These are phyloP conservation scores for Rhingia campestris DNA, from an alignment of 2,888 invertebrate species.

Conservation along the genomic window DNA sequence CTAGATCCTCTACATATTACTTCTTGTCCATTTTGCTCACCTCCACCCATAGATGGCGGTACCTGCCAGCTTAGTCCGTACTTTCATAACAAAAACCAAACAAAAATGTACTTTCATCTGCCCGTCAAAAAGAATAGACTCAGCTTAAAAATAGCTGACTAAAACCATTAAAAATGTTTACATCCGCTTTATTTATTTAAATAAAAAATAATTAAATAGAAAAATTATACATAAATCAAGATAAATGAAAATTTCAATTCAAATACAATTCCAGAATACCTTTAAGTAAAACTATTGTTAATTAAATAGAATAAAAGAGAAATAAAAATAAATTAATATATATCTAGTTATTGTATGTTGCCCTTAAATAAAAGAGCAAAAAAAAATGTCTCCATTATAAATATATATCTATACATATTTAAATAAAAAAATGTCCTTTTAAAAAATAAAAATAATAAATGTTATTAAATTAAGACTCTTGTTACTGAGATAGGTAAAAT, in stretches of 20 bases:
- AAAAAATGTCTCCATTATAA: slow-evolving; percentile 48
- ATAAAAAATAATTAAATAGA: slow-evolving; percentile 6
- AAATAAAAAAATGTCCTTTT: slow-evolving; percentile 17
- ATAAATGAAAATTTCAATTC: slow-evolving; percentile 1
- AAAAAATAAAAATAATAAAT: slow-evolving; percentile 27
- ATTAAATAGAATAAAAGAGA: slow-evolving; percentile 62
- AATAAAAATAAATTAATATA: slow-evolving; percentile 50
- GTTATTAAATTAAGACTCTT: slow-evolving; percentile 60
- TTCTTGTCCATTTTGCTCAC: neutral
- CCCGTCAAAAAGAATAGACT: neutral
- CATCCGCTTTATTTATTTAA: slow-evolving; percentile 35
- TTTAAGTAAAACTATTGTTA: slow-evolving; percentile 63
- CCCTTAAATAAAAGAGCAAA: slow-evolving; percentile 28
- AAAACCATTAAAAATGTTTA: slow-evolving; percentile 6
- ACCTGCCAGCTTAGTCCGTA: neutral
- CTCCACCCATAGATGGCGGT: neutral
- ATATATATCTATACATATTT: slow-evolving; percentile 54
- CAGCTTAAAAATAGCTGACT: slow-evolving; percentile 14
- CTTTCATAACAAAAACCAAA: slow-evolving; percentile 32
- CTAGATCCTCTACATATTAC: no score
- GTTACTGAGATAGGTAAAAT: slow-evolving; percentile 58
- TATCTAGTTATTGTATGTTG: slow-evolving; percentile 56
- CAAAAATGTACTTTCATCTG: slow-evolving; percentile 1
- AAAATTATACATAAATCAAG: slow-evolving; percentile 21
- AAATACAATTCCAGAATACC: slow-evolving; percentile 62